Conservation (phyloP, 2,888 invertebrate genomes). For the Empis livida region DNA sequence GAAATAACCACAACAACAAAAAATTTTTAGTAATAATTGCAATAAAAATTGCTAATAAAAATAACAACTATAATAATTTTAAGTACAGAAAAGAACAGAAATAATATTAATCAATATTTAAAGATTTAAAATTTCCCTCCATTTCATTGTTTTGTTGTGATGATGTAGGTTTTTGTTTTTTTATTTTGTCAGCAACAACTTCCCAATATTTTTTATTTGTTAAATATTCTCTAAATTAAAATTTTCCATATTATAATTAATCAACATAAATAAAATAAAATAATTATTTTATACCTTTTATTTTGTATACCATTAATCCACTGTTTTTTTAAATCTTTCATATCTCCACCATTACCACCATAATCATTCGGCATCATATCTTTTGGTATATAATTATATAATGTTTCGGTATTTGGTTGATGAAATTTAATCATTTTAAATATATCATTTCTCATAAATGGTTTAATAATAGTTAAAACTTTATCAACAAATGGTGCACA, state of each 20-base stretch:
- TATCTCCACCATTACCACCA: slow-evolving; percentile 50
- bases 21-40: too few species aligned
- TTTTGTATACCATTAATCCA: slow-evolving; percentile 49
- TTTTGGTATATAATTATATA: slow-evolving; percentile 48
- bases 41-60: too few species aligned
- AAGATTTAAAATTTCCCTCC: too few species aligned
- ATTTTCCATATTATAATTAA: not conserved
- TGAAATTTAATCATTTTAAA: slow-evolving; percentile 58
- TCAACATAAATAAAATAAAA: too few species aligned
- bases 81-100: too few species aligned
- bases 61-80: too few species aligned
- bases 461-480: slow-evolving; percentile 44
- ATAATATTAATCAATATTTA: too few species aligned
- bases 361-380: slow-evolving; percentile 55
- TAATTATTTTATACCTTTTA: slow-evolving; percentile 37
- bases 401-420: slow-evolving; percentile 48
- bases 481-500: slow-evolving; percentile 50
- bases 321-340: slow-evolving; percentile 44
- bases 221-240: slow-evolving; percentile 1
- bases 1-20: too few species aligned
- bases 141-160: too few species aligned
- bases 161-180: too few species aligned
- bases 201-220: not conserved
- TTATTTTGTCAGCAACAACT: not conserved
- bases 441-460: slow-evolving; percentile 50